Base-by-base conservation (phyloP, 2,797 vertebrate species). In the Tinamus major region DNA sequence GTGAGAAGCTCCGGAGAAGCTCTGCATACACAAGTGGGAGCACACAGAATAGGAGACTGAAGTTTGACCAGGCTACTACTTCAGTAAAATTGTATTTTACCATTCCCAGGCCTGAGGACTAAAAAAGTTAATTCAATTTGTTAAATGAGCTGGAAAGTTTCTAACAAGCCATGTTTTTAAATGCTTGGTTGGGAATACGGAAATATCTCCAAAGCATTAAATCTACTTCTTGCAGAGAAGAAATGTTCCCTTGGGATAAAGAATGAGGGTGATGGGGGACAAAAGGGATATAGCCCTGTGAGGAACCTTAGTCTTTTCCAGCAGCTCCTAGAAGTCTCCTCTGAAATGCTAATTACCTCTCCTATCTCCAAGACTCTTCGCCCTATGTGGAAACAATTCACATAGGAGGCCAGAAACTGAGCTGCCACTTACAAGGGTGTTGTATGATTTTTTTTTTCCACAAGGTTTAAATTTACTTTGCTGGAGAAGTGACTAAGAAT, bases 91-190 rank as follows among this genome's bases (percentile, higher is more conserved):
- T 59, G 13, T 92, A 85, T 93, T 87, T 87, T 92, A 59, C 72
- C 69, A 91, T 91, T 77, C 69, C 69, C 89, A 91, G 79, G 69
- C 79, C 85, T 42, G 17, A 91, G 44, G 55, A 93, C 65, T 92
- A 85, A 94, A 59, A 69, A 79, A 91, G 62, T 69, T 80, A 87
- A 93, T 93, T 95, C 33, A 69, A 68, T 95, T 87, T 83, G 37
- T 55, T 92, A 89, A 96, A 96, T n/a, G 87, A 93, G 65, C 69
- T 94, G 69, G 85, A 92, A 95, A 93, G 72, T 76, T 65, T 85
- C 76, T 96, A 85, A 91, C 62, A 75, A 93, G 58, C 13, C 33
- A 59, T 72, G 82, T n/a, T 83, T 92, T 91, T 87, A 87, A 91
- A 86, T 0, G 31, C 65, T 82, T 91, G 81, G 59, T 79, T 42